These are phyloP conservation scores for Gymnosoma rotundatum DNA, from an alignment of 2,888 invertebrate genomes.

Conservation along the genomic window DNA sequence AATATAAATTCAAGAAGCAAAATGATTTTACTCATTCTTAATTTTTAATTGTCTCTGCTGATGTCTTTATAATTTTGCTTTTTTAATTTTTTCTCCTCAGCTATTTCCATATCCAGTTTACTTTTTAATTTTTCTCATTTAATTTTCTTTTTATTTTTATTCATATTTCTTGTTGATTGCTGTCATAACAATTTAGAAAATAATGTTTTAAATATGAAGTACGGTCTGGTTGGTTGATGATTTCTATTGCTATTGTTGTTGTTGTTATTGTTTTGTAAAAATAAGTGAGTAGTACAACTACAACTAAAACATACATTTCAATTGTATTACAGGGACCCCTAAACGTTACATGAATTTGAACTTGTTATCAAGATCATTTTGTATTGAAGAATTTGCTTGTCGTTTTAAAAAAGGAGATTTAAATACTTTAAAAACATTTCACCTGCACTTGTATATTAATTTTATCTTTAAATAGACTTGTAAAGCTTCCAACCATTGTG, in stretches of 20 bases:
- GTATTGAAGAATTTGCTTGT: neutral
- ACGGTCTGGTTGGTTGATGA: constrained; percentile 38
- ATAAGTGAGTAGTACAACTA: neutral
- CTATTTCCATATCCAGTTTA: neutral
- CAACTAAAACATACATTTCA: constrained; percentile 2
- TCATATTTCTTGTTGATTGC: constrained; percentile 68
- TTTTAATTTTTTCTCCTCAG: constrained; percentile 25
- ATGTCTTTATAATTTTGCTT: constrained; percentile 53
- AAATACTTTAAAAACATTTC: neutral
- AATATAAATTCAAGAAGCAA: constrained; percentile 34
- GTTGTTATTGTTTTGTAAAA: neutral
- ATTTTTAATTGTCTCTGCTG: constrained; percentile 35
- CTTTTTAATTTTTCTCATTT: neutral
- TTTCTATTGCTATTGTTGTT: constrained; percentile 37
- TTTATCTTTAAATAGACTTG: constrained; percentile 1
- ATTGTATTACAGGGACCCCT: neutral
- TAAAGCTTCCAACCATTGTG: constrained; percentile 13
- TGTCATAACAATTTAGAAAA: constrained; percentile 71
- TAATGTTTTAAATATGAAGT: constrained; percentile 68
- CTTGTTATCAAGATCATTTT: constrained; percentile 13
- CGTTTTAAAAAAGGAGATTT: neutral
- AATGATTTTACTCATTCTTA: constrained; percentile 40
- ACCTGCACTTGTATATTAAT: constrained; percentile 9
- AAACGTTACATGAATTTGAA: neutral
- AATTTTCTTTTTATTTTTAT: constrained; percentile 18